Base-by-base conservation (phyloP, 1,140 invertebrate genomes). In the Ceratitis capitata region DNA sequence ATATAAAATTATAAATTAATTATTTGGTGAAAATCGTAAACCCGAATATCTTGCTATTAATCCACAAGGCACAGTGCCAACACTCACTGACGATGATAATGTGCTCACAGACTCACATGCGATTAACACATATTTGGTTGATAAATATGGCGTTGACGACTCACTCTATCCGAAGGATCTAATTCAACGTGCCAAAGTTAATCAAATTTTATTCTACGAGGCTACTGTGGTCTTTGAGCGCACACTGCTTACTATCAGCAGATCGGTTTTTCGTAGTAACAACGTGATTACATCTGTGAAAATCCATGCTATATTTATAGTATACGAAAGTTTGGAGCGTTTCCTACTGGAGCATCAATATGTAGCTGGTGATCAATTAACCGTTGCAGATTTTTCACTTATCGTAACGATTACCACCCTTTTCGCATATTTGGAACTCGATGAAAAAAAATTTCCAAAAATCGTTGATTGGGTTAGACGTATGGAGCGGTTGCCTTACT, bases 121-220 rank as follows among this genome's bases (percentile, higher is more conserved):
- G 2, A 89, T 89, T 35, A 49, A 9, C 0, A 85, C 87, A 23
- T 92, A 92, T 53, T 74, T 92, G 16, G 88, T 88, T 2, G 86
- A 87, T 26, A 90, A 86, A 32, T 92, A 90, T 49, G 87, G 78
- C 10, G 88, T 93, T 87, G 93, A 93, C 85, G 85, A 93, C 49
- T 87, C 88, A 10, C 88, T 95, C 0, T 94, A 94, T 86, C 94
- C 94, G 4, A 93, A 93, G 86, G 93, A 94, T 87, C 88, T 92
- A 1, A 88, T 92, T 56, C 89, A 90, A 82, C 88, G 93, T 56
- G 93, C 93, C 3, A 7, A 93, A 3, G 92, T 95, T 3, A 92
- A 95, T 87, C 92, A 93, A 85, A 89, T 92, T n/a, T 87, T 95
- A 29, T 93, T 93, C 88, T 95, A 95, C 87, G 94, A 95, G 85